Base-by-base conservation (phyloP, 2,797 vertebrate genomes). In the Hephaestus fuliginosus region DNA sequence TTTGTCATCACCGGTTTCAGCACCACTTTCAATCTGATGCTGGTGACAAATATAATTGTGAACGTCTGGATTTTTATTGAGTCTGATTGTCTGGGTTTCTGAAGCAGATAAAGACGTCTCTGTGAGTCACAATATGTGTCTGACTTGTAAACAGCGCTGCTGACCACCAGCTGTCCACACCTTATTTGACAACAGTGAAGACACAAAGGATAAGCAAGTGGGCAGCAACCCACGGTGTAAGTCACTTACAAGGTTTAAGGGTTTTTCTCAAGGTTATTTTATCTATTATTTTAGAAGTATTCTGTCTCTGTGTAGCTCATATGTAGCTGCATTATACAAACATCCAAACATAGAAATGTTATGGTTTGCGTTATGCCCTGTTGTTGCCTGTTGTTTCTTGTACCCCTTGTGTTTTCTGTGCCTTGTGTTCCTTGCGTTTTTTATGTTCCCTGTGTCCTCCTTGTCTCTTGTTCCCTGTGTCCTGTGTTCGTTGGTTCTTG, bases 21-120 rank as follows among this genome's bases (percentile, higher is more conserved):
- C 68, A 9, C 1, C 25, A 46, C n/a, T 72, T 78, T 80, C 33
- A 62, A 8, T 70, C 64, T 55, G 74, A 83, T 74, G 53, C 7
- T 39, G 48, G 51, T 70, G 80, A 88, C 72, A 74, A 72, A 82
- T 58, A 17, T 77, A 78, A 90, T 84, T 36, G 13, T 15, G 14
- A 55, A 25, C 0, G 18, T 86, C 58, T 85, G 70, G 64, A 58
- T 84, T 74, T 78, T 67, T 49, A 88, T 67, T 74, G 60, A 69
- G 79, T 83, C 57, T 80, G 52, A 70, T 48, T 52, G 48, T 88
- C 36, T 20, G 69, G 4, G 2, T 51, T 20, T 73, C 20, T 64
- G 44, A 66, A 80, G 48, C 30, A 80, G 77, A 86, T 84, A 75
- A 74, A 78, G 51, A 74, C 14, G 4, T 46, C 74, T 74, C 25